Conservation (phyloP, 35 echinoderm and acorn worm genomes). For the Lytechinus variegatus region DNA sequence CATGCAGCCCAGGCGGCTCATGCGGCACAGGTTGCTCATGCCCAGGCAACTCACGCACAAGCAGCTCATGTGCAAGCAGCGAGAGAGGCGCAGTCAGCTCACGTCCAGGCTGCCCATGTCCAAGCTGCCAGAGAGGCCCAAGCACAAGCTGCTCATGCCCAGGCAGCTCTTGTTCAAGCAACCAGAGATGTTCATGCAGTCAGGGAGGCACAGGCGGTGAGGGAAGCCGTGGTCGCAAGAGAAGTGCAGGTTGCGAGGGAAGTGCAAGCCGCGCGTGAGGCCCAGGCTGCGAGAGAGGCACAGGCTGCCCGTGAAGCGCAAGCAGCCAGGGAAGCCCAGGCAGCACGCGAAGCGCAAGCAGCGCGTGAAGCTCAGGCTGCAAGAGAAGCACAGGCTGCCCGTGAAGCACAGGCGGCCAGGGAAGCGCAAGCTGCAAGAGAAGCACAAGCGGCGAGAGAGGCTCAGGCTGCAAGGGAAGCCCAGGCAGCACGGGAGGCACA, state of each 20-base stretch:
- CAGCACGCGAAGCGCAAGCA: conserved; percentile 36
- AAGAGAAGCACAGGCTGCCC: conserved; percentile 27
- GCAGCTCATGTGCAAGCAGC: conserved; percentile 43
- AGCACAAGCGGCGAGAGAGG: conserved; percentile 21
- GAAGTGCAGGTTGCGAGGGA: conserved; percentile 27
- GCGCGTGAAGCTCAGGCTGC: conserved; percentile 17
- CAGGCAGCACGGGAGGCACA: conserved; percentile 31
- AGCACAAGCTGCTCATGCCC: conserved; percentile 39
- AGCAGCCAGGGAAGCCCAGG: background rate
- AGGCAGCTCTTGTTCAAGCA: conserved; percentile 46
- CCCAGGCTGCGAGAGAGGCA: conserved; percentile 3
- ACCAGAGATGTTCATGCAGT: conserved; percentile 40
- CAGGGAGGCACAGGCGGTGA: conserved; percentile 21
- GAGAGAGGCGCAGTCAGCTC: conserved; percentile 27
- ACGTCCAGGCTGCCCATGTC: conserved; percentile 38
- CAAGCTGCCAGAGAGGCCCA: conserved; percentile 39
- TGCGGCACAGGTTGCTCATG: conserved; percentile 43
- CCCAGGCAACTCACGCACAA: conserved; percentile 35
- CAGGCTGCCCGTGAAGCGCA: background rate
- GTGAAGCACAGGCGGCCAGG: conserved; percentile 35
- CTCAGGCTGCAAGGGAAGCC: conserved; percentile 37
- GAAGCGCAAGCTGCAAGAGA: conserved; percentile 38
- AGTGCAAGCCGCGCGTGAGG: background rate
- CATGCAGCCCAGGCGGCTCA: conserved; percentile 50
- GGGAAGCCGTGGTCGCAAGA: conserved; percentile 7